phyloP scores from a whole-genome alignment of 2,113 vertebrate species.

The Chionodraco myersi region DNA sequence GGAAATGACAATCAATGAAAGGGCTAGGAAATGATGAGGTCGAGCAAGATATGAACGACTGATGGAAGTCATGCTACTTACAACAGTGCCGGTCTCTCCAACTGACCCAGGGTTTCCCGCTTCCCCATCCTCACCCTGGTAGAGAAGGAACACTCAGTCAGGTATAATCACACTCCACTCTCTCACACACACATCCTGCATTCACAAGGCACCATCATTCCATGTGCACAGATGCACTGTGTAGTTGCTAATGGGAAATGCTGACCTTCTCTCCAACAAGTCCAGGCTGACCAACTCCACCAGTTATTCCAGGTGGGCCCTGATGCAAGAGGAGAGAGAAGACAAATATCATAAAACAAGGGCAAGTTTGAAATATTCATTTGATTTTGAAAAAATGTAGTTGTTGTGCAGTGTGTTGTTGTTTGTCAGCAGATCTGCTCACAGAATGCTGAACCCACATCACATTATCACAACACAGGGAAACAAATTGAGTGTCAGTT shows the following conservation, averaged over 20 bases:
- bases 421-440: conserved; percentile 60
- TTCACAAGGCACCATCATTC: background rate
- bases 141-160: conserved; percentile 20
- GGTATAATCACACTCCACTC: conserved; percentile 17
- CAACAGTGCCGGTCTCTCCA: conserved; percentile 84
- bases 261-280: conserved; percentile 91
- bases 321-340: conserved; percentile 65
- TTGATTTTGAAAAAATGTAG: conserved; percentile 46
- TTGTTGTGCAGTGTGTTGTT: conserved; percentile 17
- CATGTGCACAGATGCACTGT: background rate
- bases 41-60: background rate
- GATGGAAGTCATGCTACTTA: conserved; percentile 79
- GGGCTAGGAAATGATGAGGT: background rate
- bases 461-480: conserved; percentile 47
- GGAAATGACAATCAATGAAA: conserved; percentile 11
- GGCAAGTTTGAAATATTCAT: conserved; percentile 64
- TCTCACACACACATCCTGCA: conserved; percentile 2
- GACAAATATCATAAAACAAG: conserved; percentile 46
- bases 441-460: conserved; percentile 51
- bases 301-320: conserved; percentile 86
- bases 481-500: conserved; percentile 49
- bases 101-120: conserved; percentile 86
- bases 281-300: conserved; percentile 90
- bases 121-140: conserved; percentile 92
- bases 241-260: conserved; percentile 25